phyloP scores from a whole-genome alignment of 2,113 vertebrate genomes.

The Hippocampus comes region DNA sequence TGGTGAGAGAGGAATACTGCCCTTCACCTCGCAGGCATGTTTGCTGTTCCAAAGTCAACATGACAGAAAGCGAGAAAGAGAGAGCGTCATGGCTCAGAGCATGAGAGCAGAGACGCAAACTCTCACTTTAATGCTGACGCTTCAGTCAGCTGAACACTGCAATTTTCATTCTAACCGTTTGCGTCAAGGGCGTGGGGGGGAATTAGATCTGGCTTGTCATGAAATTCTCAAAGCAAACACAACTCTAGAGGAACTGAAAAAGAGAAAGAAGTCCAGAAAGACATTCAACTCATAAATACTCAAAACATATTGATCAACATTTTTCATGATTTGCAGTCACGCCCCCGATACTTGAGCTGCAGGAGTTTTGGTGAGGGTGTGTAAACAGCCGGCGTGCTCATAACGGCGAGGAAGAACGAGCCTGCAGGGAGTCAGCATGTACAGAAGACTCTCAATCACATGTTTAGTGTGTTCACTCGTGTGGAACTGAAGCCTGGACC shows the following conservation, averaged over 20 bases:
- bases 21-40: constrained; percentile 57
- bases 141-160: constrained; percentile 9
- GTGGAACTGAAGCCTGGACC: background rate
- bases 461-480: background rate
- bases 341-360: background rate
- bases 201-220: no score
- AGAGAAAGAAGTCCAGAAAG: background rate
- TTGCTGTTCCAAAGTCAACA: constrained; percentile 59
- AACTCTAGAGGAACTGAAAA: no score
- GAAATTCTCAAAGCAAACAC: background rate
- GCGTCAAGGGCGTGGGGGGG: no score
- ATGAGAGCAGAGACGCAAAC: constrained; percentile 26
- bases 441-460: constrained; percentile 1
- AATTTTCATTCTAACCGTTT: background rate
- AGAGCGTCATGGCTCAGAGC: constrained; percentile 17
- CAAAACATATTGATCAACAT: background rate
- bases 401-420: constrained; percentile 39
- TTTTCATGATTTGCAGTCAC: background rate
- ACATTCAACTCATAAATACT: background rate
- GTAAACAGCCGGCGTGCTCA: constrained; percentile 69
- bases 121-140: constrained; percentile 8
- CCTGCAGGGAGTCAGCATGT: constrained; percentile 21
- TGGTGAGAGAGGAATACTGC: constrained; percentile 41
- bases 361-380: constrained; percentile 74
- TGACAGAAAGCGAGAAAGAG: constrained; percentile 24